Evolutionary conservation across 2,797 vertebrate species (phyloP).

Genomic region (Diplodus sargus): DNA sequence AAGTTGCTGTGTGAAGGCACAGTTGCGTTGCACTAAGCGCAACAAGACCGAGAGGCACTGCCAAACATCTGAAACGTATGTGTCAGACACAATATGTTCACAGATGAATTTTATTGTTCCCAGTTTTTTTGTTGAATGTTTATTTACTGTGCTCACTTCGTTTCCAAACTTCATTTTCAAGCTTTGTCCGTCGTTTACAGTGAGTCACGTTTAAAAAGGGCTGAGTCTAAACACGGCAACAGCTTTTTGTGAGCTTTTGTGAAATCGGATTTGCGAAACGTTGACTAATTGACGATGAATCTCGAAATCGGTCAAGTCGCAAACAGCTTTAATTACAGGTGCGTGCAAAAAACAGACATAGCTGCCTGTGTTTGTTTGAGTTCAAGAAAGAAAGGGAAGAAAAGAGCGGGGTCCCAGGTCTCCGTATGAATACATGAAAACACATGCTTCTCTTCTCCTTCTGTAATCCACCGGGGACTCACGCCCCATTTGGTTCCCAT

Average conservation of each 20-base stretch:
- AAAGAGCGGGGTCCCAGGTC: conserved; percentile 66
- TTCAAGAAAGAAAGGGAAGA: conserved; percentile 51
- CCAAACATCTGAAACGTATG: conserved; percentile 73
- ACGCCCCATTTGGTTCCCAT: conserved; percentile 86
- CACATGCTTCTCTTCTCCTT: conserved; percentile 82
- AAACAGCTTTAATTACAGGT: conserved; percentile 46
- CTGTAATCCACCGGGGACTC: conserved; percentile 81
- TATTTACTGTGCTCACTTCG: conserved; percentile 44
- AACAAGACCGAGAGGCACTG: conserved; percentile 34
- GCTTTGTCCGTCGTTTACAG: conserved; percentile 36
- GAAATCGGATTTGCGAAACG: conserved; percentile 19
- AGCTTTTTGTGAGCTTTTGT: conserved; percentile 14
- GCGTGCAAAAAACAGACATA: conserved; percentile 67
- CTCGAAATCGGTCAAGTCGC: conserved; percentile 28
- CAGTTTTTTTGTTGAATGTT: conserved; percentile 44
- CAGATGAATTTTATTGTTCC: conserved; percentile 40
- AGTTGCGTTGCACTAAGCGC: conserved; percentile 16
- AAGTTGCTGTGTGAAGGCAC: conserved; percentile 5
- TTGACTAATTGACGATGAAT: conserved; percentile 38
- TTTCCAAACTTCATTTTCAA: conserved; percentile 48
- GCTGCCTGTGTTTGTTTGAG: conserved; percentile 70
- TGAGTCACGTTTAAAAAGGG: conserved; percentile 30
- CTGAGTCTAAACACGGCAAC: conserved; percentile 43
- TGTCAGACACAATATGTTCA: conserved; percentile 43
- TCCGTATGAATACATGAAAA: conserved; percentile 79